A percentile compares a stretch with the other conserved stretches of the same genome.
These are phyloP conservation scores for Metellina segmentata DNA, from an alignment of 2,888 invertebrate species.

Conservation along the genomic window DNA sequence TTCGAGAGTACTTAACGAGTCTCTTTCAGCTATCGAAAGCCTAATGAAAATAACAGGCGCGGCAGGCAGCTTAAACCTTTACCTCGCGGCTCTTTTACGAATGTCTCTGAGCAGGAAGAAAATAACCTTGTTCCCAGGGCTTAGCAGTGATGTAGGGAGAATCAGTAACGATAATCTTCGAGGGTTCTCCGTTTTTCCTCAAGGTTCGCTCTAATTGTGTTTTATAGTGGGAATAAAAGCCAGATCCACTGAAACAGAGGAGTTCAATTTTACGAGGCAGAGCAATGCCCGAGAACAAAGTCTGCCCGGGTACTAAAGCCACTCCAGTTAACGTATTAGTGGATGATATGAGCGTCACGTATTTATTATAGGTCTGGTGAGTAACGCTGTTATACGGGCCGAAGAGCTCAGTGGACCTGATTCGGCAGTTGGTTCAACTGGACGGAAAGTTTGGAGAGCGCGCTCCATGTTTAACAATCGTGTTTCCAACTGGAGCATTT, in stretches of 20 bases:
- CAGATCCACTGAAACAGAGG: constrained; percentile 28
- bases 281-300: constrained; percentile 35
- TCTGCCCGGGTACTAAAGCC: not conserved
- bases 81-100: constrained; percentile 2
- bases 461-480: too few relatives aligned
- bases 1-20: constrained; percentile 50
- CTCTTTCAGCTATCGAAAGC: constrained; percentile 24
- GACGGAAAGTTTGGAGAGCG: too few relatives aligned
- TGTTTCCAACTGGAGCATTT: too few relatives aligned
- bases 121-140: constrained; percentile 59
- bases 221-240: constrained; percentile 64
- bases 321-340: constrained; percentile 34
- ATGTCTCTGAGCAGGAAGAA: constrained; percentile 5
- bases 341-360: constrained; percentile 37
- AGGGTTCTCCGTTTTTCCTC: constrained; percentile 40
- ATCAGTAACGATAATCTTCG: constrained; percentile 63
- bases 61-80: constrained; percentile 34
- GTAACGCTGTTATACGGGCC: not conserved
- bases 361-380: constrained; percentile 16
- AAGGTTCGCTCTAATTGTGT: constrained; percentile 56
- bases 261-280: constrained; percentile 55
- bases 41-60: constrained; percentile 68
- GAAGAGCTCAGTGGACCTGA: too few relatives aligned
- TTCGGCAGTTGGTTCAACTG: too few relatives aligned
- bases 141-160: constrained; percentile 62